These are phyloP conservation scores for Chelon labrosus DNA, from an alignment of 2,797 vertebrate species.

Conservation along the genomic window DNA sequence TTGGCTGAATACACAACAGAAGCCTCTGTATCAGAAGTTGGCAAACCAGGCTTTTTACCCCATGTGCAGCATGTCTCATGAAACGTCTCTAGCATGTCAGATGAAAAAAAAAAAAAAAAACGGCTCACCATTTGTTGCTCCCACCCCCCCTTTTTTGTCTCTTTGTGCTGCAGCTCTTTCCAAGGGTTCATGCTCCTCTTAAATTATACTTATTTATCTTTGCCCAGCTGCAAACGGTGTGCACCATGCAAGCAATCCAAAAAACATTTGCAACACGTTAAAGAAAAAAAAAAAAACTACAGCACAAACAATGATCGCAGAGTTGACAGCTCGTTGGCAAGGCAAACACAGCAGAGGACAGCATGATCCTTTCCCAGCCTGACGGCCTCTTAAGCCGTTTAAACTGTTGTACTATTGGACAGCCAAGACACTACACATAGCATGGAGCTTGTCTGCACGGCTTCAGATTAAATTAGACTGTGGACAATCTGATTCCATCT, in stretches of 20 bases:
- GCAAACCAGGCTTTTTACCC: background rate
- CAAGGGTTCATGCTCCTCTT: slow-evolving; percentile 27
- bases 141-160: slow-evolving; percentile 9
- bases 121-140: slow-evolving; percentile 47
- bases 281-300: background rate
- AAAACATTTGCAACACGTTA: slow-evolving; percentile 1
- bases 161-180: slow-evolving; percentile 21
- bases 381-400: slow-evolving; percentile 71
- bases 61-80: background rate
- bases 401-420: slow-evolving; percentile 70
- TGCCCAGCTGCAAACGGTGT: slow-evolving; percentile 19
- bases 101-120: slow-evolving; percentile 33
- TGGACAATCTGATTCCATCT: slow-evolving; percentile 69
- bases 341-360: slow-evolving; percentile 62
- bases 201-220: slow-evolving; percentile 12
- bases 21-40: background rate
- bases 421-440: slow-evolving; percentile 45
- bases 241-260: slow-evolving; percentile 14
- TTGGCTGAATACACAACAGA: slow-evolving; percentile 5
- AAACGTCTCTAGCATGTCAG: background rate
- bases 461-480: slow-evolving; percentile 80
- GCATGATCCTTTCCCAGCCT: slow-evolving; percentile 64
- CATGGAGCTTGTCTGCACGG: slow-evolving; percentile 47
- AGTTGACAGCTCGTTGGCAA: slow-evolving; percentile 52
- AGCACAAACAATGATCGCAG: slow-evolving; percentile 26